Evolutionary conservation across 2,797 vertebrate genomes (phyloP).

Genomic region (Myotis vivesi): DNA sequence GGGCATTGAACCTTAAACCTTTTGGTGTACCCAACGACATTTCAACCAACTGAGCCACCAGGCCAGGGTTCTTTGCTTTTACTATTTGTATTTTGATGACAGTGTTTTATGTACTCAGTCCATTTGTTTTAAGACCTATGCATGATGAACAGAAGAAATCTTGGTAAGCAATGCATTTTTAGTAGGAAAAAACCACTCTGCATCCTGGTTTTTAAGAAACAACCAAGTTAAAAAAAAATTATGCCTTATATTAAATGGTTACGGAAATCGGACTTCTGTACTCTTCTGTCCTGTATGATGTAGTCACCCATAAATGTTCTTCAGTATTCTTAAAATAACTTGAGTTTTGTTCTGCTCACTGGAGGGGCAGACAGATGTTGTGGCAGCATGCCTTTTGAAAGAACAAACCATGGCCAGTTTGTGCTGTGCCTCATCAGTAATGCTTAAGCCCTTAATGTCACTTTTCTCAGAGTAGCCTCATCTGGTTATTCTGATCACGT

Average conservation of each 20-base stretch:
- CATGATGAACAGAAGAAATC: not conserved
- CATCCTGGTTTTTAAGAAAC: constrained; percentile 1
- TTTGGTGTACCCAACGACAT: not conserved
- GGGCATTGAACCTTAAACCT: not conserved
- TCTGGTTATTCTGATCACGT: constrained; percentile 60
- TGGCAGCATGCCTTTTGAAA: constrained; percentile 44
- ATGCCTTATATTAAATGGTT: constrained; percentile 36
- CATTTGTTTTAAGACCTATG: constrained; percentile 27
- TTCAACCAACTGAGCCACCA: not conserved
- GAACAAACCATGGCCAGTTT: constrained; percentile 25
- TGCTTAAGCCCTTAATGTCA: constrained; percentile 9
- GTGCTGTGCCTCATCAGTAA: constrained; percentile 15
- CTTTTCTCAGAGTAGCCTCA: constrained; percentile 21
- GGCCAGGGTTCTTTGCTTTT: constrained; percentile 10
- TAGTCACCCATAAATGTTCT: constrained; percentile 17
- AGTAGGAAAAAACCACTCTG: not conserved
- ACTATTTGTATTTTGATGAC: constrained; percentile 12
- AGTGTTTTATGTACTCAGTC: not conserved
- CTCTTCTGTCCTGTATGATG: not conserved
- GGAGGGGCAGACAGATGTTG: not conserved
- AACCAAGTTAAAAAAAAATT: not conserved
- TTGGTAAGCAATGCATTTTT: not conserved
- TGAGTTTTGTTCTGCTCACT: constrained; percentile 26
- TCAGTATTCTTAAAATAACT: constrained; percentile 46
- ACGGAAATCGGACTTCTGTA: not conserved